Evolutionary conservation across 2,797 vertebrate genomes (phyloP).

Genomic region (Lepilemur ruficaudatus): DNA sequence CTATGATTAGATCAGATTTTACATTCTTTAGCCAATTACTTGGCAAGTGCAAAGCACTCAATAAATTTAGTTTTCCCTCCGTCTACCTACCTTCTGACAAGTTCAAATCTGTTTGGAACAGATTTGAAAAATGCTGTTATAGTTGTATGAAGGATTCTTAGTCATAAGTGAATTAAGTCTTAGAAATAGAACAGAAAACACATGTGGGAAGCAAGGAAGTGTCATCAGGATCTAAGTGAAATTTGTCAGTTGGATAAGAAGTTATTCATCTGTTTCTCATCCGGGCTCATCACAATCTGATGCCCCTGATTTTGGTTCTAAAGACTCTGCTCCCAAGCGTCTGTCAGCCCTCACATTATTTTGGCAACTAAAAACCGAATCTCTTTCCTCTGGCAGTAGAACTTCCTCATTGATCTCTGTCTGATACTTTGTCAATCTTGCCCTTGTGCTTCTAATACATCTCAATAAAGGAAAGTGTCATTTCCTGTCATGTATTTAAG

Average conservation of each 20-base stretch:
- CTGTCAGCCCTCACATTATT: neutral
- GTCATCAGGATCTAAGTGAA: neutral
- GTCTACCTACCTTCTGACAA: neutral
- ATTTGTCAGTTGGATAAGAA: neutral
- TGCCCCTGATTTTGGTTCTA: neutral
- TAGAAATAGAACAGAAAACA: neutral
- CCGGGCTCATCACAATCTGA: neutral
- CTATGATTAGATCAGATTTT: neutral
- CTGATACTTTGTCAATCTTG: neutral
- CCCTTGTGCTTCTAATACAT: neutral
- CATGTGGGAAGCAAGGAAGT: neutral
- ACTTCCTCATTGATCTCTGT: neutral
- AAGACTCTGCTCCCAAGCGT: neutral
- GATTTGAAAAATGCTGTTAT: neutral
- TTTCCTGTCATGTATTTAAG: neutral
- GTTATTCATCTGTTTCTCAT: neutral
- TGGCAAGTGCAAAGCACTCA: neutral
- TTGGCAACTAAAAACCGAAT: slow-evolving; percentile 40
- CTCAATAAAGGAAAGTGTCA: neutral
- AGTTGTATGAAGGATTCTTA: neutral
- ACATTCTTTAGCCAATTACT: neutral
- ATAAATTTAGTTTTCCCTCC: neutral
- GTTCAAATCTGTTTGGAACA: neutral
- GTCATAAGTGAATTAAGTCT: neutral
- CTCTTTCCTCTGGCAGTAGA: slow-evolving; percentile 14